Conservation (phyloP, 1,140 invertebrate species). For the Meloidogyne floridensis region DNA sequence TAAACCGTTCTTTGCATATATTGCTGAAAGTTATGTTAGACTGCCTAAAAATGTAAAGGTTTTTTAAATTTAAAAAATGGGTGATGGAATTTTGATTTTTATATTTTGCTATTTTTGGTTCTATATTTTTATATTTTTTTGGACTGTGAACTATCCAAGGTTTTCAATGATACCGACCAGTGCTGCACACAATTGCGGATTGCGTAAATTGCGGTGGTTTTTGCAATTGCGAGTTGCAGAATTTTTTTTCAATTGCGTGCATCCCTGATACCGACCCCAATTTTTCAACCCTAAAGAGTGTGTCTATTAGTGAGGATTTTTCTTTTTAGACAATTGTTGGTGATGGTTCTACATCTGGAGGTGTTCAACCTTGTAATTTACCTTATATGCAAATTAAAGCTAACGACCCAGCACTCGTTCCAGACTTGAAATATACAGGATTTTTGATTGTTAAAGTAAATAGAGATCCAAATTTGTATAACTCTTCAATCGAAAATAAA, state of each 20-base stretch:
- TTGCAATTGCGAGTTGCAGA: too few species aligned
- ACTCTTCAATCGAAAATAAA: neutral
- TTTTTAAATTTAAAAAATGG: too few species aligned
- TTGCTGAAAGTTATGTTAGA: slow-evolving; percentile 59
- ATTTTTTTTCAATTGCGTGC: too few species aligned
- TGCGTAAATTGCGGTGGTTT: too few species aligned
- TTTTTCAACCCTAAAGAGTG: too few species aligned
- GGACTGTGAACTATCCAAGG: too few species aligned
- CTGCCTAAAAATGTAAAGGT: slow-evolving; percentile 44
- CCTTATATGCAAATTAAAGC: slow-evolving; percentile 58
- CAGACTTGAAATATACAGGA: slow-evolving; percentile 62
- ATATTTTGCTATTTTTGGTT: neutral
- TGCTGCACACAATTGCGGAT: too few species aligned
- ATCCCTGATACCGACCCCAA: too few species aligned
- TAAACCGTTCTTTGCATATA: slow-evolving; percentile 61
- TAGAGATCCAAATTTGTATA: slow-evolving; percentile 43
- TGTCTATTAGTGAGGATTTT: neutral
- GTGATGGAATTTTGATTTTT: too few species aligned
- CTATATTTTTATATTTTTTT: neutral
- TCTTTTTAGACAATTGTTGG: slow-evolving; percentile 52
- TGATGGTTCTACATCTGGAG: slow-evolving; percentile 48
- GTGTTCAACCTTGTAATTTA: slow-evolving; percentile 58
- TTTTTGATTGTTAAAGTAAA: slow-evolving; percentile 64
- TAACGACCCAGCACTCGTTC: slow-evolving; percentile 53
- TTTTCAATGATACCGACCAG: too few species aligned